Evolutionary conservation across 2,113 vertebrate genomes (phyloP), one percentile per base, ranked within the genome.

Genomic region (Carassius carassius): DNA sequence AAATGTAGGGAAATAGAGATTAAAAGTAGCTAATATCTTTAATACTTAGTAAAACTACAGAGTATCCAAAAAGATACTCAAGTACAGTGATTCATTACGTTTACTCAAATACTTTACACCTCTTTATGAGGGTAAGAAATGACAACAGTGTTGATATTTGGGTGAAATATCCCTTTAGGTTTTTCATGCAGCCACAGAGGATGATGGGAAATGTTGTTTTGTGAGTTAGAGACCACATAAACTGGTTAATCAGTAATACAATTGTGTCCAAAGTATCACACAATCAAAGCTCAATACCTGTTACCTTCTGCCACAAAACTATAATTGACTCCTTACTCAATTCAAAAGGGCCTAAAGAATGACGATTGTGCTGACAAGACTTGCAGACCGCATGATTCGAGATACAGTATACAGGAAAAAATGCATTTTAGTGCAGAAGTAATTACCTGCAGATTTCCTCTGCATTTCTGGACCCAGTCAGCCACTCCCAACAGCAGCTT

Each of bases 391-490:
- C 6, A 41, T 41, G 37, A 35, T 14, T 29, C 16, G 8, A 65
- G 62, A 29, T 65, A 65, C 13, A 9, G 13, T 14, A 47, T 49
- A 14, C 5, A 47, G 41, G 47, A 73, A 23, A 29, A n/a, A 21
- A 35, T 2, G 8, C 25, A 19, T 70, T 37, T 19, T 21, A 19
- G n/a, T 74, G 63, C 8, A 80, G 35, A 2, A 16, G 23, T 19
- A 17, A 23, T 84, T 83, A 95, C 95, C 92, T 95, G 90, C 85
- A 93, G 92, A 32, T 91, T 88, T 44, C 95, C 92, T 0, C 88
- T 86, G 88, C 94, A 95, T 85, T 91, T 91, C 78, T 91, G 86
- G 29, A 95, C 90, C 92, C 94, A 94, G 90, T 95, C 93, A 1
- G 91, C 93, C 81, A 95, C 87, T 0, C 90, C 93, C 77, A 94